phyloP scores from a whole-genome alignment of 2,113 vertebrate genomes.

The Sakesphorus luctuosus region DNA sequence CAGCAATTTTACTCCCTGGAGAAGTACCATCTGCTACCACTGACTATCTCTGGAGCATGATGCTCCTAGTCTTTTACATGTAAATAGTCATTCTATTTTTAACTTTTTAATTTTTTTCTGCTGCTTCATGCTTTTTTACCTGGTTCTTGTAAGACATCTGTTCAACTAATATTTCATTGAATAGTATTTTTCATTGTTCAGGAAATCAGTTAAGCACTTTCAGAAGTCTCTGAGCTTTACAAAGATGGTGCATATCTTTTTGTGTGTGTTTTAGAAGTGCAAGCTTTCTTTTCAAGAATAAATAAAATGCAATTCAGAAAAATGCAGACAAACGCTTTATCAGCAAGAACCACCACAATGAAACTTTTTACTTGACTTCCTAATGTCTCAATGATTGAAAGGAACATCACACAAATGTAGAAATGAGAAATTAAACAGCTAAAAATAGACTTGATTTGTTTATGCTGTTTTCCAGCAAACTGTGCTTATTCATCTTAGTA shows the following conservation, averaged over 20 bases:
- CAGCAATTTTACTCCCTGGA: neutral
- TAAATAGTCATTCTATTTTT: neutral
- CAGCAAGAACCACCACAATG: neutral
- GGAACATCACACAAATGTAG: neutral
- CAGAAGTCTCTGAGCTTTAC: neutral
- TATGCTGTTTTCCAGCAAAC: neutral
- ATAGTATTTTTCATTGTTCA: neutral
- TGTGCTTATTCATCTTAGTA: neutral
- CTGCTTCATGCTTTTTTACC: neutral
- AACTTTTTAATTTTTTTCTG: neutral
- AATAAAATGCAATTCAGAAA: neutral
- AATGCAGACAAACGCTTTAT: accelerated
- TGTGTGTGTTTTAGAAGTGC: neutral
- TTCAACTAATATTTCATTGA: neutral
- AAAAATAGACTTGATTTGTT: neutral
- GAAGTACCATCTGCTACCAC: neutral
- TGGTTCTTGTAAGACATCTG: neutral
- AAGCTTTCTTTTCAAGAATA: neutral
- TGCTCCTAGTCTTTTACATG: neutral
- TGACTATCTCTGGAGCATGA: neutral
- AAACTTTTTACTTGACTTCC: neutral
- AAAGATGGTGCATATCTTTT: neutral
- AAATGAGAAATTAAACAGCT: neutral
- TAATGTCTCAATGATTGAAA: neutral
- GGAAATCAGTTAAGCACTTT: neutral